Evolutionary conservation across 2,113 vertebrate genomes (phyloP), one percentile per base, ranked within the genome.

Genomic region (Paradisaea rubra): DNA sequence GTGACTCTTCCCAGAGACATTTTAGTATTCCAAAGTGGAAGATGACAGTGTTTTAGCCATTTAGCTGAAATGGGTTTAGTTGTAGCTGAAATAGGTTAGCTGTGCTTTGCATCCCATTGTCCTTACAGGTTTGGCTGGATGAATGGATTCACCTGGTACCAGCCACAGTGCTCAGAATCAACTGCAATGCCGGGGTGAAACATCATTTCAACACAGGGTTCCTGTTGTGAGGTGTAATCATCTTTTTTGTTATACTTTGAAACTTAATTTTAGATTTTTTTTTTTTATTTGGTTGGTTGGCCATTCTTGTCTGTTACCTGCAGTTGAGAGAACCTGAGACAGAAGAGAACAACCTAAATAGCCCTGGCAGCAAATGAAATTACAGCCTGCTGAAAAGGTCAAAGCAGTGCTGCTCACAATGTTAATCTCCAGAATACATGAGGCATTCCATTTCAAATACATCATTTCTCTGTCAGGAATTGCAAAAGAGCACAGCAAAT

Each of bases 341-440:
- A 65, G 53, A 89, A 88, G 9, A 69, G 61, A 72, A 41, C 5
- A 77, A 70, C n/a, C 37, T 86, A 91, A 91, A 89, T 60, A 89
- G n/a, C 47, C 37, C 39, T 74, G 79, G 47, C 78, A 94, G 84
- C 53, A 95, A 96, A 96, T 92, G 71, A 94, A 95, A 96, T 93
- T 85, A 71, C 63, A 92, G 45, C 78, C 64, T 88, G 68, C 49
- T 83, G 88, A 72, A 95, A 97, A 96, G 94, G 88, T 94, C 93
- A 95, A 53, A 78, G 74, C 45, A 50, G 50, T 1, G 9, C 70
- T 56, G 68, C 81, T 91, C 88, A 79, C 53, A 56, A 25, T 47
- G 56, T 45, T 93, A 73, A 90, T 82, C 77, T 90, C 54, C 57
- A 81, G 81, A 95, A 81, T 56, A 70, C 71, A 72, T 57, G 81